Evolutionary conservation across 1,140 invertebrate species (phyloP), one percentile per base, ranked within the genome.

Genomic region (Nasonia giraulti): DNA sequence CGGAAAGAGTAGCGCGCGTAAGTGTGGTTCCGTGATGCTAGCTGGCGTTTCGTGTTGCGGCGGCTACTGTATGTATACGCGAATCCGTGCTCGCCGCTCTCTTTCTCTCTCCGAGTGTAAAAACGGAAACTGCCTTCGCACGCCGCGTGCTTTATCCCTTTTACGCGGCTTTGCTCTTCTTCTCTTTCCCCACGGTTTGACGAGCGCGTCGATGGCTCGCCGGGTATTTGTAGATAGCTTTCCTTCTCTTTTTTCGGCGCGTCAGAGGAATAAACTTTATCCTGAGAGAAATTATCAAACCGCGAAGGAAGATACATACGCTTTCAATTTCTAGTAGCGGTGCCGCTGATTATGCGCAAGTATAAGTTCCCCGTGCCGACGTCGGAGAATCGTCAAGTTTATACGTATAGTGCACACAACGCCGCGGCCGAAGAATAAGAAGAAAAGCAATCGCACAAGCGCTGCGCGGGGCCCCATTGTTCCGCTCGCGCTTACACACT

Each of bases 71-170:
- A 14, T 50, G 14, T 62, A 62, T 62, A 62, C 55, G 55, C 55
- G 55, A 62, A 62, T 62, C 14, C 55, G 55, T n/a, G 55, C 55
- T 62, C 20, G 20, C 55, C 55, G 55, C 17, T 62, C 55, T 27
- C 27, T 27, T 27, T 27, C 27, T 27, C 14, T 20, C 55, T 20
- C 1, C 55, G 55, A 66, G 81, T 76, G 66, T 83, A 83, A 83
- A 83, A 83, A 33, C 44, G 50, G 33, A 40, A 83, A 83, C 81
- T 83, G n/a, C 81, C 40, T n/a, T 27, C 50, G 62, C 73, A 11
- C 66, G 33, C 66, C 10, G 31, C 17, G 10, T 31, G 12, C 73
- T 76, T 66, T 68, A 76, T 44, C 71, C 55, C 44, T 14, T 31
- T 68, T 76, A 7, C 73, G 73, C 73, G 73, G 55, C 55, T 71